Conservation (phyloP, 2,888 invertebrate species). For the Athetis lepigone region DNA sequence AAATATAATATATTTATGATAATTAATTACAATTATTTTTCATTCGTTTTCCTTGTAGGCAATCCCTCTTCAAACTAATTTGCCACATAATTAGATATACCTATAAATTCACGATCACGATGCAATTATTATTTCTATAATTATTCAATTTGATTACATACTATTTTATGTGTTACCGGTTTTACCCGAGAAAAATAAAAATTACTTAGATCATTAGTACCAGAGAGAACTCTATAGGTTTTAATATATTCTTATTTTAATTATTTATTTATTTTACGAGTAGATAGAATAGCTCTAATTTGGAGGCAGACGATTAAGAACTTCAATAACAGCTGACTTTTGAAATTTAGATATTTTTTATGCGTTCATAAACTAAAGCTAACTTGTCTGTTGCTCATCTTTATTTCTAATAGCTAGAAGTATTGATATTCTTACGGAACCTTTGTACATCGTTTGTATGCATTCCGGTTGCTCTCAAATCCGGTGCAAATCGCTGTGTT, state of each 20-base stretch:
- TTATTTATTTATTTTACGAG: too few relatives aligned
- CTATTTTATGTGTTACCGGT: too few relatives aligned
- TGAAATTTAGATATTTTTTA: neutral
- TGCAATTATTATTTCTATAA: conserved; percentile 16
- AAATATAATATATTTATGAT: too few relatives aligned
- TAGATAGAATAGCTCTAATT: too few relatives aligned
- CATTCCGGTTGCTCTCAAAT: conserved; percentile 2
- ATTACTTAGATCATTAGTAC: too few relatives aligned
- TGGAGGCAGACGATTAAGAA: too few relatives aligned
- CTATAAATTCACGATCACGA: conserved; percentile 3
- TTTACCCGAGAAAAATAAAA: too few relatives aligned
- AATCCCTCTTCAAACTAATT: neutral
- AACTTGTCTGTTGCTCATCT: neutral
- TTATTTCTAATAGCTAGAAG: neutral
- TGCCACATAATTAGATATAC: too few relatives aligned
- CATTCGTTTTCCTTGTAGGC: neutral
- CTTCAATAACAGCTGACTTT: neutral
- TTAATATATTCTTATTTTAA: too few relatives aligned
- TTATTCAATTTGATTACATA: conserved; percentile 14
- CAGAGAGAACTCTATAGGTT: too few relatives aligned
- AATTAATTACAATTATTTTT: conserved; percentile 1
- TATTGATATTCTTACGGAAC: neutral
- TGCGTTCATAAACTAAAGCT: neutral
- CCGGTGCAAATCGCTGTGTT: too few relatives aligned
- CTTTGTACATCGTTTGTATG: neutral